Percentiles rank a stretch among this genome's conserved stretches.
Evolutionary conservation across 2,113 vertebrate genomes (phyloP).

Genomic region (Cyprinus carpio): DNA sequence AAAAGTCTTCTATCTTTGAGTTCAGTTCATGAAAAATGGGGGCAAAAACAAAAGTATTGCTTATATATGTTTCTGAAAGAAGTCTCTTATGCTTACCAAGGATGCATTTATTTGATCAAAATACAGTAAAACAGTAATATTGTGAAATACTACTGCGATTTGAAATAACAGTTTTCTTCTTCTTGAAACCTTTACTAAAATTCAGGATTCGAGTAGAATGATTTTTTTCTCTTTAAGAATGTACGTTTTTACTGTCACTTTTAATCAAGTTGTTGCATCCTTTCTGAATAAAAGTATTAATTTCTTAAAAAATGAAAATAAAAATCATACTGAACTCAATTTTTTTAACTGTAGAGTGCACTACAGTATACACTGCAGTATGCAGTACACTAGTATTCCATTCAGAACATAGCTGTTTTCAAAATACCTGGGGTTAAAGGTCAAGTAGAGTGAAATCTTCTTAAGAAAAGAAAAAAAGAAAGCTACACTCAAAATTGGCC

Average conservation of each 20-base stretch:
- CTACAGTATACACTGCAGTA: background rate
- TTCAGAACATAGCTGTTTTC: background rate
- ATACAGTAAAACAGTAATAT: background rate
- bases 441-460: conserved; percentile 14
- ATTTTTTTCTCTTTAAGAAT: background rate
- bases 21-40: no score
- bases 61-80: no score
- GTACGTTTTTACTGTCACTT: background rate
- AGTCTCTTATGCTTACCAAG: background rate
- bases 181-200: background rate
- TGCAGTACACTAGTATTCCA: background rate
- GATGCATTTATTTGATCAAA: background rate
- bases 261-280: background rate
- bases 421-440: conserved; percentile 14
- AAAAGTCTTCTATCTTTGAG: no score
- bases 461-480: conserved; percentile 3
- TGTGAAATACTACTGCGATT: background rate
- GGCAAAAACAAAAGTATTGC: no score
- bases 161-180: background rate
- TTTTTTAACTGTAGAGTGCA: background rate
- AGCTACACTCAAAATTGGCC: background rate
- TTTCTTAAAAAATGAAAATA: background rate
- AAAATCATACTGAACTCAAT: background rate
- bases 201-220: background rate
- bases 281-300: background rate